Base-by-base conservation (phyloP, 2,888 invertebrate genomes). In the Aproaerema taeniolella region DNA sequence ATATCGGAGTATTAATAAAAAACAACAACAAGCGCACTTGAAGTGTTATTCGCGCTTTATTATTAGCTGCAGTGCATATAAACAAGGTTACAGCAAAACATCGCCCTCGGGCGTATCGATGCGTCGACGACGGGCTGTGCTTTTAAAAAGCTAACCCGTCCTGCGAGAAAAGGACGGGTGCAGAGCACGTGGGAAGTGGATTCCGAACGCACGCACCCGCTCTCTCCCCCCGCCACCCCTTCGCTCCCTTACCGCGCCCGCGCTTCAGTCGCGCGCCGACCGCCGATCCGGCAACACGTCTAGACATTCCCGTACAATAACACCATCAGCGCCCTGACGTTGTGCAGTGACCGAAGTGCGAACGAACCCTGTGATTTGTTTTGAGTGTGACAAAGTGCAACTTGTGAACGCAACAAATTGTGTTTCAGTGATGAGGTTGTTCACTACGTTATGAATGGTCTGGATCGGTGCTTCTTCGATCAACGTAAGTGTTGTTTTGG, bases 381-480 rank as follows among this genome's bases (percentile, higher is more conserved):
- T 76, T 78, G 71, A 75, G 80, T 82, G 80, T 67, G 66, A 70
- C 72, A 67, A 56, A 53, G 73, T 76, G 79, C 62, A 57, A 61
- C 59, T 70, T 69, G 74, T 76, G 75, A 70, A 73, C 74, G 70
- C 68, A 67, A 68, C 71, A 62, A 62, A 61, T 75, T 66, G 79
- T 76, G 79, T 72, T 72, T 76, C 52, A 67, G 85, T 85, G 83
- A 86, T 86, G 85, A 74, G 69, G 80, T 78, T 80, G 71, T 77
- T 67, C 58, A 62, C 65, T 68, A 70, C 76, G 86, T 85, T 77
- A 86, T 86, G 86, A 86, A 85, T 86, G 86, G 86, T 79, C 76
- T 86, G 79, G 86, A 86, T 78, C 82, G 85, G 73, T 85, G 86
- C 73, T 86, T 86, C 80, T 86, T 86, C 79, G 86, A 86, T 81